Conservation (phyloP, 1,140 invertebrate genomes). For the Catajapyx aquilonaris region DNA sequence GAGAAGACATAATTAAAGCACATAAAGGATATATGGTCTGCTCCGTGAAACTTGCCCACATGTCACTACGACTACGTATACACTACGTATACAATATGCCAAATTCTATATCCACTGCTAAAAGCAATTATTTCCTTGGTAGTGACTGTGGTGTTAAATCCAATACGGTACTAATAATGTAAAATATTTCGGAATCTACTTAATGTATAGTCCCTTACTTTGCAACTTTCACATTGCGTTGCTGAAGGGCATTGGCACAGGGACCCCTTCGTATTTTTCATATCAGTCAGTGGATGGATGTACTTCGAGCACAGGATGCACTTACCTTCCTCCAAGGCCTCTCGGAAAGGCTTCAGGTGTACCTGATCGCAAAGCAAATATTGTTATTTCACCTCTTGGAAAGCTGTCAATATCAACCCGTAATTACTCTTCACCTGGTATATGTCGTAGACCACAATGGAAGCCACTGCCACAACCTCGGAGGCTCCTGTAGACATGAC, state of each 20-base stretch:
- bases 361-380: background rate
- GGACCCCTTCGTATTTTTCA: background rate
- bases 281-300: background rate
- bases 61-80: no score
- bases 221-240: background rate
- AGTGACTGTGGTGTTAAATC: no score
- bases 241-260: background rate
- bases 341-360: background rate
- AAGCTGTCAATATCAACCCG: no score
- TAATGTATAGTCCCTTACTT: background rate
- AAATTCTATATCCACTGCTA: no score
- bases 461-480: constrained; percentile 23
- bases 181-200: no score
- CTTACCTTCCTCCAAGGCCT: background rate
- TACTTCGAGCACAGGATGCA: background rate
- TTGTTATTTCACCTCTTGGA: no score
- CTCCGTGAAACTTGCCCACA: no score
- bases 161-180: no score
- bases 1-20: background rate
- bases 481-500: constrained; percentile 22
- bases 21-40: no score
- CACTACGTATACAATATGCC: no score
- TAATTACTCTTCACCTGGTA: no score
- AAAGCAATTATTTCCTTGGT: no score
- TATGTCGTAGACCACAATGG: constrained; percentile 23